Conservation (phyloP, 2,888 invertebrate genomes). For the Agrotis exclamationis region DNA sequence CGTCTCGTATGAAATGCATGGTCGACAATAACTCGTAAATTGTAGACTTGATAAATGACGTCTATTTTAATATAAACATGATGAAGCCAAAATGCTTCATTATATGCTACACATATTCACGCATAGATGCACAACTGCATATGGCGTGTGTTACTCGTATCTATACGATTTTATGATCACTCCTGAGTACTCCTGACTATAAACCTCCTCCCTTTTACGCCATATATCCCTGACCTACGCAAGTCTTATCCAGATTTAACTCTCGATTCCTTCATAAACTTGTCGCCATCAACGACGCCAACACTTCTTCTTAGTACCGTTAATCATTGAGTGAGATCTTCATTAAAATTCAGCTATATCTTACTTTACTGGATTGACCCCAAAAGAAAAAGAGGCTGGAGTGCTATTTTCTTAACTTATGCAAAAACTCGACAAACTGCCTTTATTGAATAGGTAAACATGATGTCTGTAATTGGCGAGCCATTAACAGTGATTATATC, state of each 20-base stretch:
- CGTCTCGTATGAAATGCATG: constrained; percentile 34
- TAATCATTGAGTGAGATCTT: no score
- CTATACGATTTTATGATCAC: background rate
- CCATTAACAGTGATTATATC: constrained; percentile 2
- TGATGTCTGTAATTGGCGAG: background rate
- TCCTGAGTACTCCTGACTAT: no score
- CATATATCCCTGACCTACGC: no score
- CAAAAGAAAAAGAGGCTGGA: background rate
- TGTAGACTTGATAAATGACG: constrained; percentile 34
- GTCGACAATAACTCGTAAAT: constrained; percentile 45
- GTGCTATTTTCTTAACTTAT: background rate
- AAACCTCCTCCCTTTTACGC: no score
- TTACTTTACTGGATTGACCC: background rate
- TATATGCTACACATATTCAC: background rate
- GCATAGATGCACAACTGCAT: constrained; percentile 2
- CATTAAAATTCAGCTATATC: background rate
- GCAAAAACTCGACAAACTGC: background rate
- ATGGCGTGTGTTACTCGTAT: background rate
- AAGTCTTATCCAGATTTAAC: no score
- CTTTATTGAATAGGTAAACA: background rate
- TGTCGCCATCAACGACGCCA: no score
- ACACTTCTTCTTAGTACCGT: no score
- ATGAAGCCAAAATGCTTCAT: constrained; percentile 25
- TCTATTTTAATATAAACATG: constrained; percentile 36
- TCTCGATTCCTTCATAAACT: no score